phyloP scores from a whole-genome alignment of 2,888 invertebrate genomes.

The Trissoscelio sp. region DNA sequence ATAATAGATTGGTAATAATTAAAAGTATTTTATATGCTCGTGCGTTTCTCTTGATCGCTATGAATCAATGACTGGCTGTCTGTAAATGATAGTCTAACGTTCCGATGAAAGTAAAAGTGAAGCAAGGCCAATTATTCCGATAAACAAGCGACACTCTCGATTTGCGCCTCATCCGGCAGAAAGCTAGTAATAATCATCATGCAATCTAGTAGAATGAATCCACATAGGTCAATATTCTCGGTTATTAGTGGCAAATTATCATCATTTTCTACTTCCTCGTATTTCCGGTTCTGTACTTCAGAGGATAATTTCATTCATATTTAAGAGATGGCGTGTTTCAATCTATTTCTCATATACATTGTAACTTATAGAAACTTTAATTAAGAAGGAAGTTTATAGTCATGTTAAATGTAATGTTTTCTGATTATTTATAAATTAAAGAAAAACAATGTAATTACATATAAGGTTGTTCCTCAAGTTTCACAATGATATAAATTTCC shows the following conservation, averaged over 20 bases:
- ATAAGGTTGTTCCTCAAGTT: too few relatives aligned
- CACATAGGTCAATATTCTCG: conserved; percentile 50
- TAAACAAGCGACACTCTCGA: conserved; percentile 69
- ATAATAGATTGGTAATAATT: conserved; percentile 44
- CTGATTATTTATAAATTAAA: too few relatives aligned
- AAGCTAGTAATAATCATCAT: conserved; percentile 61
- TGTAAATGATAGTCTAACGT: conserved; percentile 49
- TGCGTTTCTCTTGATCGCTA: conserved; percentile 38
- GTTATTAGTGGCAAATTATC: conserved; percentile 43
- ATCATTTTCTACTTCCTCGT: conserved; percentile 62
- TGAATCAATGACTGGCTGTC: conserved; percentile 38
- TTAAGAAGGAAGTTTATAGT: too few relatives aligned
- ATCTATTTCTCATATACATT: too few relatives aligned
- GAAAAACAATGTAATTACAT: too few relatives aligned
- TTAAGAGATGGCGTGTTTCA: too few relatives aligned
- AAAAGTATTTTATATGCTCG: conserved; percentile 25
- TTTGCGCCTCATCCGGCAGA: conserved; percentile 60
- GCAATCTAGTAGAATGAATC: conserved; percentile 69
- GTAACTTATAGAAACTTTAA: too few relatives aligned
- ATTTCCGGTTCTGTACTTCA: too few relatives aligned
- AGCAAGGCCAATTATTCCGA: conserved; percentile 72
- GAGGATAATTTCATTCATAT: too few relatives aligned
- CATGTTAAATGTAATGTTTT: too few relatives aligned
- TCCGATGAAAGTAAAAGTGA: conserved; percentile 75
- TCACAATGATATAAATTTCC: too few relatives aligned